These are phyloP conservation scores for Nannospalax galili DNA, from an alignment of 2,113 vertebrate genomes.

Conservation along the genomic window DNA sequence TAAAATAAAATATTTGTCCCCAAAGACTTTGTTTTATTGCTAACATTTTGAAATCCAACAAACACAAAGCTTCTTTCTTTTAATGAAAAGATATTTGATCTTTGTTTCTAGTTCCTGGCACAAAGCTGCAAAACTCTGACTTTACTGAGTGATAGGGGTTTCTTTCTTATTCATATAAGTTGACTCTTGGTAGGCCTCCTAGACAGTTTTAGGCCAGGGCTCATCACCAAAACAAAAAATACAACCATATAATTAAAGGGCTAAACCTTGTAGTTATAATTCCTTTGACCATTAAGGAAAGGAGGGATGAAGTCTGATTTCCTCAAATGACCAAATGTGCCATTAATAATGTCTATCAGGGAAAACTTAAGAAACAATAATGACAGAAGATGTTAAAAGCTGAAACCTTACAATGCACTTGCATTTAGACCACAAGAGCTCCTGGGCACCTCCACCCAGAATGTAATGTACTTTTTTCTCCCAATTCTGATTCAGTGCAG, in stretches of 20 bases:
- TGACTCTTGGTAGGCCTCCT: rapidly evolving
- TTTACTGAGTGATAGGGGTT: background rate
- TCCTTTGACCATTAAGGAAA: background rate
- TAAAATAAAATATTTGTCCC: background rate
- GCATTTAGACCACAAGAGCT: too few species aligned
- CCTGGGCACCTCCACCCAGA: too few species aligned
- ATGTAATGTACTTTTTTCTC: too few species aligned
- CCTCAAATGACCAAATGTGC: too few species aligned
- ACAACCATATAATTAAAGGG: rapidly evolving
- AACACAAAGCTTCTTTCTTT: background rate
- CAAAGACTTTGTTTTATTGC: background rate
- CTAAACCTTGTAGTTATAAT: background rate
- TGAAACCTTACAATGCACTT: too few species aligned
- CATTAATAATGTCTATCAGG: too few species aligned
- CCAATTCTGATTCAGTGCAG: too few species aligned
- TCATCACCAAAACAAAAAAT: background rate
- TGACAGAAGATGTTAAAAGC: too few species aligned
- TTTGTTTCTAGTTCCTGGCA: background rate
- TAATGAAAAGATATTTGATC: background rate
- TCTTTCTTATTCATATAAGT: background rate
- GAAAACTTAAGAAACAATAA: too few species aligned
- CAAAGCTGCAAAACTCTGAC: background rate
- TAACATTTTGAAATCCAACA: background rate
- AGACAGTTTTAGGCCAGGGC: background rate
- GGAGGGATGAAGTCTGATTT: too few species aligned